These are phyloP conservation scores for Drosophila murphyi DNA, from an alignment of 1,140 invertebrate genomes.

Conservation along the genomic window DNA sequence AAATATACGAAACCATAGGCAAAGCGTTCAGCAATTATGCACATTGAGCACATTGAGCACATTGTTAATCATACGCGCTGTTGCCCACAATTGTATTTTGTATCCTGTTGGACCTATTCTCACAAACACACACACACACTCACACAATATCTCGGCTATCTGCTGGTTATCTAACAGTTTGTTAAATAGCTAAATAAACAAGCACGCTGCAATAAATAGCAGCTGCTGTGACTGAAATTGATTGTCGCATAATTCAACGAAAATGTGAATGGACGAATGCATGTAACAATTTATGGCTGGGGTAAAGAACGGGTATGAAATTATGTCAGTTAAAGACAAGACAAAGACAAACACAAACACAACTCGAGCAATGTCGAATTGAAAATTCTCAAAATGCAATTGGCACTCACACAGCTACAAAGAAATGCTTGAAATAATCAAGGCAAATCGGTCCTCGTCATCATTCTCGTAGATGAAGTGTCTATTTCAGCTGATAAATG, in stretches of 20 bases:
- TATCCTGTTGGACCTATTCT: slow-evolving; percentile 20
- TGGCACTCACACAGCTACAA: no score
- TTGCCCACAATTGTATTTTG: slow-evolving; percentile 40
- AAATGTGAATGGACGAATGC: slow-evolving; percentile 72
- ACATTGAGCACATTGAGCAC: slow-evolving; percentile 40
- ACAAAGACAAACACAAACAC: no score
- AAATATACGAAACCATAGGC: slow-evolving; percentile 40
- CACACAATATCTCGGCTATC: not conserved
- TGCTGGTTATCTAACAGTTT: slow-evolving; percentile 23
- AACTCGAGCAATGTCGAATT: no score
- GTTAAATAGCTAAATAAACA: slow-evolving; percentile 28
- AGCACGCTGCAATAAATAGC: not conserved
- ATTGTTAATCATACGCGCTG: slow-evolving; percentile 71
- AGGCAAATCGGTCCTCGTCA: no score
- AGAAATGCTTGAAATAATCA: no score
- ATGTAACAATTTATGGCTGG: slow-evolving; percentile 62
- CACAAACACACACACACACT: slow-evolving; percentile 9
- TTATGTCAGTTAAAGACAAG: slow-evolving; percentile 17
- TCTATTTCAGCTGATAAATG: no score
- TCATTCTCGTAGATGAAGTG: no score
- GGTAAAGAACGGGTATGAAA: slow-evolving; percentile 33
- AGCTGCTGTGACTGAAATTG: slow-evolving; percentile 53
- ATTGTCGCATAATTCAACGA: slow-evolving; percentile 71
- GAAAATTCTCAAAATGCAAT: no score
- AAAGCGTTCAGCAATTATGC: slow-evolving; percentile 37